Evolutionary conservation across 2,888 invertebrate species (phyloP), one percentile per base, ranked within the genome.

Genomic region (Coleophora flavipennella): DNA sequence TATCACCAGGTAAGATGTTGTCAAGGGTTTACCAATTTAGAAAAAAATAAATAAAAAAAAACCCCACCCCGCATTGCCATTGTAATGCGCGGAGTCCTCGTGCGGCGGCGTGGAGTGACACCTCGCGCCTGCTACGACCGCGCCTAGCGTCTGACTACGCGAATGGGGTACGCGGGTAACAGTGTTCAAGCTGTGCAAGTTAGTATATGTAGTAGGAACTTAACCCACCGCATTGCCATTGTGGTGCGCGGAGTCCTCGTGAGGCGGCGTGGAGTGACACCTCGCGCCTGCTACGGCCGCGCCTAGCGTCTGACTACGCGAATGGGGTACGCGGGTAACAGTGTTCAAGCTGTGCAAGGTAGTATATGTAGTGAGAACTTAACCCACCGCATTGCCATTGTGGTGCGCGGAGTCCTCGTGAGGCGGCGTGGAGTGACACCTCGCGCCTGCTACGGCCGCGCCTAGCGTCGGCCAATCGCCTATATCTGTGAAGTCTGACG

Each of bases 381-480:
- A 6, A 53, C 73, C 66, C 36, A 83, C 83, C 60, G 76, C 76
- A 42, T 71, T 81, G 1, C 84, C 84, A 43, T 84, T 84, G 38
- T 83, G 80, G 1, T 76, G 53, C 7, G 77, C 60, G 50, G 80
- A 78, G 28, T 80, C 79, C 28, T 77, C 74, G 0, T 74, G 77
- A 0, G 81, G 81, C 9, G 81, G 80, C 11, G 84, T 75, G 13
- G 81, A 77, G 53, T 81, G 80, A 41, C 80, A 75, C 38, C 79
- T 52, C 3, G 70, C 68, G 3, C 73, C 72, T 1, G 77, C 75
- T 13, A 68, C 78, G 13, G 79, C 80, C 2, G 81, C 77, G 40
- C 93, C 93, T 51, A 96, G 86, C 53, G 95, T 91, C 57, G 97
- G 96, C 96, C 96, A 97, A 77, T 96, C 96, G 53, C 93, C 92